Base-by-base conservation (phyloP, 92 coral and sea anemone species). In the Palythoa heliodiscus region DNA sequence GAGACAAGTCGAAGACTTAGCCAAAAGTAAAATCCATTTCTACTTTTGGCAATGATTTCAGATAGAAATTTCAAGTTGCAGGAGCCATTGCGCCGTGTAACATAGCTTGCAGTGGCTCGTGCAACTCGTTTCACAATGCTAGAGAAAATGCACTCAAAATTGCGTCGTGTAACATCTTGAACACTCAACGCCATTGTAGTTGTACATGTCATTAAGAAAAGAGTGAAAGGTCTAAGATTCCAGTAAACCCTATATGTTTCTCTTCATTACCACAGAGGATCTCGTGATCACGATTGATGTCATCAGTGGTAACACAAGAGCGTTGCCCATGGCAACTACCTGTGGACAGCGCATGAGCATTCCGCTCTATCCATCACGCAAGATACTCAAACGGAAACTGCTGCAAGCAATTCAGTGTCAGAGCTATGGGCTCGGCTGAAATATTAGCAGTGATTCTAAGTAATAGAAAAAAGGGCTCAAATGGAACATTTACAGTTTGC, bases 281-380 rank as follows among this genome's bases (percentile, higher is more conserved):
- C 89, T 95, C 8, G 92, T 79, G 57, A 91, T 95, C 78, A 95
- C 98, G 10, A 89, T 95, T 52, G 98, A 95, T 84, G 96, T 93
- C 82, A 93, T 95, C 77, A 93, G 98, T 79, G 98, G 98, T 23
- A 95, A 95, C 86, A 88, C 98, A 55, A 95, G 89, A 70, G 94
- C 96, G 93, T 95, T 95, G 87, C 98, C 98, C 16, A 95, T 95
- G 98, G 96, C 98, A 91, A 95, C 95, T 38, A 95, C 98, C 7
- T 93, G 96, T 50, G 98, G 98, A 87, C 98, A 95, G 95, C 97
- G 98, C 78, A 95, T 95, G 98, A 93, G 96, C 84, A 89, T 95
- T 70, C 98, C 98, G 53, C 90, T 95, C 29, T 95, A 95, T 75
- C 94, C 98, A 9, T 95, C 98, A 24, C 91, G 91, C 86, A 91